Evolutionary conservation across 2,113 vertebrate genomes (phyloP).

Genomic region (Helogale parvula): DNA sequence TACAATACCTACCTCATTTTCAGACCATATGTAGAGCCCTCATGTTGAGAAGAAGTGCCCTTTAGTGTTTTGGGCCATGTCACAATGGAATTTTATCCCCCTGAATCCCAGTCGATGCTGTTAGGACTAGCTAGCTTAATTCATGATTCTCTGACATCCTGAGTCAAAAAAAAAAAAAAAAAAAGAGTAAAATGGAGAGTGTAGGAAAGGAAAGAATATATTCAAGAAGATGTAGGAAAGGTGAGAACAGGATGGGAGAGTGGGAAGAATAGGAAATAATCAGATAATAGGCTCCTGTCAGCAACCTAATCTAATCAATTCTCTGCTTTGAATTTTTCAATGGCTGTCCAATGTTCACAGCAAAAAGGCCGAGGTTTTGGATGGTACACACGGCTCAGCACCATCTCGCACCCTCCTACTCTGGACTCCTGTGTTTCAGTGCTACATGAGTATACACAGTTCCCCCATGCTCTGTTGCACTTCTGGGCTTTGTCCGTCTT

Average conservation of each 20-base stretch:
- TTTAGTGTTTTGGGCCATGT: background rate
- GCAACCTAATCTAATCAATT: background rate
- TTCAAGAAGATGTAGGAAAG: background rate
- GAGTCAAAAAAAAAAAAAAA: background rate
- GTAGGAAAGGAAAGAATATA: background rate
- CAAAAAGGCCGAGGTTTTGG: background rate
- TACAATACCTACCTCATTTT: background rate
- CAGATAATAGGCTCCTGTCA: background rate
- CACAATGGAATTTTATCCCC: background rate
- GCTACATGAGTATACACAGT: background rate
- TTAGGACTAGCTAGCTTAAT: background rate
- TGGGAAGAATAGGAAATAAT: background rate
- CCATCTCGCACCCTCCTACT: background rate
- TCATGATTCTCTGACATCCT: slow-evolving; percentile 31
- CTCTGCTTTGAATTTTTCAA: background rate
- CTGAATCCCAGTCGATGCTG: background rate
- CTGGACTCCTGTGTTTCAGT: background rate
- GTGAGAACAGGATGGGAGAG: background rate
- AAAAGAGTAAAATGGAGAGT: slow-evolving; percentile 30
- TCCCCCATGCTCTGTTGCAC: background rate
- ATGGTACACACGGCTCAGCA: background rate
- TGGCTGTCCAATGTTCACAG: background rate
- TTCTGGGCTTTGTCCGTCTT: background rate
- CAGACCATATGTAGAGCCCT: background rate
- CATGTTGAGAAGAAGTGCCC: background rate